Percentiles rank a stretch among this genome's conserved stretches.
Conservation (phyloP, 2,888 invertebrate genomes). For the Thecocarcelia acutangulata region DNA sequence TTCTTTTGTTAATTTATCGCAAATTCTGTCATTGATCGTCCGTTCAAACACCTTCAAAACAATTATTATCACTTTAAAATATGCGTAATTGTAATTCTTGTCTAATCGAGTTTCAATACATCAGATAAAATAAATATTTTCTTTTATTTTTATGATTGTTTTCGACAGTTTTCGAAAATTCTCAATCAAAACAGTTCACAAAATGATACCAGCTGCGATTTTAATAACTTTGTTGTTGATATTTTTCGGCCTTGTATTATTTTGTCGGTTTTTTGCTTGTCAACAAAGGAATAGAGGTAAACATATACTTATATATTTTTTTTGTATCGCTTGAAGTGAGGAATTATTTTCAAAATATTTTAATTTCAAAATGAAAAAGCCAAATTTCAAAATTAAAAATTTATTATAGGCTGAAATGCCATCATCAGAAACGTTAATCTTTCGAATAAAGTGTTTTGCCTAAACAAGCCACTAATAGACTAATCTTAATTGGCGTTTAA, state of each 20-base stretch:
- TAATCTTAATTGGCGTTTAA: too few species aligned
- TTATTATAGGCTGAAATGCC: too few species aligned
- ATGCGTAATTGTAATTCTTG: constrained; percentile 2
- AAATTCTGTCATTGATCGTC: too few species aligned
- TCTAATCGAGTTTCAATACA: not conserved
- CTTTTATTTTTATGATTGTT: not conserved
- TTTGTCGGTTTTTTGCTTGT: constrained; percentile 1
- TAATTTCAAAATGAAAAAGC: too few species aligned
- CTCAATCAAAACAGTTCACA: not conserved
- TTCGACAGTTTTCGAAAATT: not conserved
- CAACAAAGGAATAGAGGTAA: not conserved
- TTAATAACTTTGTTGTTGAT: not conserved
- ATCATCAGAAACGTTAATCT: too few species aligned
- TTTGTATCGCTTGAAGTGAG: not conserved
- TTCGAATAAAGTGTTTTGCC: too few species aligned
- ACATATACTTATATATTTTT: too few species aligned
- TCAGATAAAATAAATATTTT: not conserved
- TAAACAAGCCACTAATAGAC: too few species aligned
- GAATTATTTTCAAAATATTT: not conserved
- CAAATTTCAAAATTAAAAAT: too few species aligned
- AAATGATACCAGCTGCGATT: constrained; percentile 4
- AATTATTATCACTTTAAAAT: not conserved
- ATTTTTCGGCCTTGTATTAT: not conserved
- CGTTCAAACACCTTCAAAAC: too few species aligned
- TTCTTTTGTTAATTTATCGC: too few species aligned